Evolutionary conservation across 2,888 invertebrate genomes (phyloP).

Genomic region (Catocala sponsa): DNA sequence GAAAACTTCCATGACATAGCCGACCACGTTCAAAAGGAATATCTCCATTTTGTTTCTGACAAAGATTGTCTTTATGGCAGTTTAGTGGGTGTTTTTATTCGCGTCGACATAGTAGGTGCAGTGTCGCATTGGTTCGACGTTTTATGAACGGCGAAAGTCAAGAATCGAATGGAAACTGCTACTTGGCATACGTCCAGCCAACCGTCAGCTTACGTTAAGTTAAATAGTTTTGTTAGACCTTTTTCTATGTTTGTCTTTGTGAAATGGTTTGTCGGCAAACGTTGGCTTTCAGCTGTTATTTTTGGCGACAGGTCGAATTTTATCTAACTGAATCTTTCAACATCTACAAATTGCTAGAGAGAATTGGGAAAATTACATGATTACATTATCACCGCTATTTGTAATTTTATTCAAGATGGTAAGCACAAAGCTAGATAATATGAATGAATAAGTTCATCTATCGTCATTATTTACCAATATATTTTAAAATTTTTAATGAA

Average conservation of each 20-base stretch:
- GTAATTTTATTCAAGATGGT: no score
- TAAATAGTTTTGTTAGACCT: slow-evolving; percentile 48
- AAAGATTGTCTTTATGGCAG: slow-evolving; percentile 56
- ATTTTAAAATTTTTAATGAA: no score
- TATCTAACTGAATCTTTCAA: no score
- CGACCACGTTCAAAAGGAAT: slow-evolving; percentile 56
- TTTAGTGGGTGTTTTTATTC: slow-evolving; percentile 54
- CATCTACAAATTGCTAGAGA: no score
- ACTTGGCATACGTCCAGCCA: slow-evolving; percentile 55
- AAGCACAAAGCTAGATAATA: no score
- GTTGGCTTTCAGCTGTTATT: slow-evolving; percentile 17
- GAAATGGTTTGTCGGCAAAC: slow-evolving; percentile 46
- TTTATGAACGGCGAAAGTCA: slow-evolving; percentile 53
- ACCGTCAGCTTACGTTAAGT: slow-evolving; percentile 55
- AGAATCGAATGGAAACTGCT: slow-evolving; percentile 49
- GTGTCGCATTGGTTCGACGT: slow-evolving; percentile 49
- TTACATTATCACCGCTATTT: no score
- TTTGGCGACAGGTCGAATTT: slow-evolving; percentile 22
- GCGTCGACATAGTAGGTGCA: slow-evolving; percentile 29
- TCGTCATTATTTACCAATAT: no score
- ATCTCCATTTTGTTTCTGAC: slow-evolving; percentile 48
- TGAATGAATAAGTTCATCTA: no score
- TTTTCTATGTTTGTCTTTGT: slow-evolving; percentile 48
- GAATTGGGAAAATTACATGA: no score
- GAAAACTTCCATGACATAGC: slow-evolving; percentile 63